Base-by-base conservation (phyloP, 92 coral and sea anemone species). In the Bergia puertoricense region DNA sequence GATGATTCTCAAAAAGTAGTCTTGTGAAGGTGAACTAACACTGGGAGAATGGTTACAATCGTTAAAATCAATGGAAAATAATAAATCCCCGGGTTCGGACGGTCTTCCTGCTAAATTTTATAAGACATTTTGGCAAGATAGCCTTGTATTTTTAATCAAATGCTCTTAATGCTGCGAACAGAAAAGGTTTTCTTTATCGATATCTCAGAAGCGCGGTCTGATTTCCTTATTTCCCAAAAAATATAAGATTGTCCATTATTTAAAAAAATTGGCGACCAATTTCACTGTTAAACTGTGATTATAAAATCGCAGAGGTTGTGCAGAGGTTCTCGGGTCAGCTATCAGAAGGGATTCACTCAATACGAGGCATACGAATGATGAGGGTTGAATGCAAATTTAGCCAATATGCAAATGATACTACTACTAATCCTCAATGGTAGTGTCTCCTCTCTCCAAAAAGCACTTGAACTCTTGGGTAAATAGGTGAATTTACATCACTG, bases 81-180 rank as follows among this genome's bases (percentile, higher is more conserved):
- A 43, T 74, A 74, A 74, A 74, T 74, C 78, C 9, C 78, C 78
- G 8, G 78, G 78, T 6, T 74, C 78, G 38, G 78, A 74, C 43
- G 78, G 78, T 74, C 43, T 74, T 23, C 78, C 78, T 40, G 78
- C 43, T 74, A 20, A 74, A 74, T 74, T 74, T 74, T 74, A 74
- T 74, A 74, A 74, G 78, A 9, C 9, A 74, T 74, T 74, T 74
- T 74, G 78, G 78, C 78, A 23, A 6, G 43, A 23, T 23, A 23
- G 7, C 9, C 38, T 6, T 23, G 43, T 40, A 74, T 23, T 74
- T 74, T 74, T 74, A 74, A 40, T 74, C 43, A 40, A 74, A 30
- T n/a, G 78, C 43, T 74, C 43, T 74, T 6, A 74, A 74, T 40
- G 78, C 38, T 23, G 78, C 78, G 38, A 6, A 74, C 43, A 40